Percentiles rank a stretch among this genome's conserved stretches.
These are phyloP conservation scores for Melopsittacus undulatus DNA, from an alignment of 2,797 vertebrate species.

Conservation along the genomic window DNA sequence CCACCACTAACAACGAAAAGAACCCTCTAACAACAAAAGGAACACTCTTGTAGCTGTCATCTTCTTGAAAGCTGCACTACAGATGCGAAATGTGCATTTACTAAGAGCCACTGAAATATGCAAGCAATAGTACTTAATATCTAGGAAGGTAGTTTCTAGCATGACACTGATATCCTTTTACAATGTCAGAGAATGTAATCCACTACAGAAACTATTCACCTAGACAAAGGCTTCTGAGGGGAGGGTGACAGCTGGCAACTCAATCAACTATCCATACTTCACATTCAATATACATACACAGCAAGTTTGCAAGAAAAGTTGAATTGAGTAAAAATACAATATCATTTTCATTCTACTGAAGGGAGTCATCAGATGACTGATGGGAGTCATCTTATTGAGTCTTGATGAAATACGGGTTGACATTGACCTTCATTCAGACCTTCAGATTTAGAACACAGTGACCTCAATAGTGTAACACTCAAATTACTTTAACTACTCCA, in stretches of 20 bases:
- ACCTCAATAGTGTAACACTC: background rate
- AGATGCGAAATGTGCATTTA: background rate
- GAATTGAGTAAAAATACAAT: background rate
- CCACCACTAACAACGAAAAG: background rate
- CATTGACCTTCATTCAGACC: conserved; percentile 35
- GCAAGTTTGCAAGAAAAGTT: background rate
- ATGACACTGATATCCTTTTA: background rate
- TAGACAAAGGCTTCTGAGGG: background rate
- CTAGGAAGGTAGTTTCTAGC: background rate
- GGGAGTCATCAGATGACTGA: background rate
- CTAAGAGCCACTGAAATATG: background rate
- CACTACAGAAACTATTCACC: accelerated
- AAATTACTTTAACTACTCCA: background rate
- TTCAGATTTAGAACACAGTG: background rate
- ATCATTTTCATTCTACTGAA: background rate
- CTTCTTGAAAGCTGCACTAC: background rate
- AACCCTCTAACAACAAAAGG: background rate
- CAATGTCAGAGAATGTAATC: background rate
- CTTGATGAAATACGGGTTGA: conserved; percentile 26
- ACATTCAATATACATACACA: background rate
- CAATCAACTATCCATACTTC: background rate
- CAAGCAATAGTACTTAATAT: background rate
- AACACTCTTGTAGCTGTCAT: background rate
- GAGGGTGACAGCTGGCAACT: background rate
- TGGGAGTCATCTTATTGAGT: background rate